Evolutionary conservation across 2,113 vertebrate species (phyloP).

Genomic region (Pelecanoides urinatrix): DNA sequence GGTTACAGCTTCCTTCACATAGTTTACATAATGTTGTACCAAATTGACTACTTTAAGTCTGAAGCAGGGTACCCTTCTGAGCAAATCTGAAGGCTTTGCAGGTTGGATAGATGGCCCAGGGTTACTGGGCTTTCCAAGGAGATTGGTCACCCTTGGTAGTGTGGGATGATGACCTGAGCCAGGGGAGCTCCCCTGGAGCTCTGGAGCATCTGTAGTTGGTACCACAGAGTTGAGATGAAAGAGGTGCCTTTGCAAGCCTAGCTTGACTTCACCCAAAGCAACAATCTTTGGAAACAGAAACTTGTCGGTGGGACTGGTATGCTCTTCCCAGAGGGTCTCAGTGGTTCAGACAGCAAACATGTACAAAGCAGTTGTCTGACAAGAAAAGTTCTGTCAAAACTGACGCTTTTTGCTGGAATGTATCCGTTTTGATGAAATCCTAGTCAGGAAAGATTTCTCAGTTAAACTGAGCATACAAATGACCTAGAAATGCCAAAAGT

Average conservation of each 20-base stretch:
- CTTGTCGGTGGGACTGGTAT: neutral
- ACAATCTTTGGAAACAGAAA: neutral
- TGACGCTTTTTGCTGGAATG: neutral
- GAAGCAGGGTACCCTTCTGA: neutral
- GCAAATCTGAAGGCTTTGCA: neutral
- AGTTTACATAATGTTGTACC: neutral
- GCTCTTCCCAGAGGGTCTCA: neutral
- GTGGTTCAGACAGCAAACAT: neutral
- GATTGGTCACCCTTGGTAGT: neutral
- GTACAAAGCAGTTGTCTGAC: neutral
- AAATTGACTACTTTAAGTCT: neutral
- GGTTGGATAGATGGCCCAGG: neutral
- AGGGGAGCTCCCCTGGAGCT: neutral
- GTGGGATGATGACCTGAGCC: neutral
- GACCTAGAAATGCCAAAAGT: neutral
- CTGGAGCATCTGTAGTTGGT: neutral
- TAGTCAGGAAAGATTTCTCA: neutral
- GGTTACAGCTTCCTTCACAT: neutral
- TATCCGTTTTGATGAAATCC: neutral
- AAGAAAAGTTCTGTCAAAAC: neutral
- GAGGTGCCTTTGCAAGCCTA: neutral
- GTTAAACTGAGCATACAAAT: neutral
- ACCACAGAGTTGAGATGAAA: neutral
- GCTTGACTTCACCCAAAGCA: neutral
- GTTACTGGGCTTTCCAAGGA: neutral